Evolutionary conservation across 2,113 vertebrate genomes (phyloP).

Genomic region (Rhombomys opimus): DNA sequence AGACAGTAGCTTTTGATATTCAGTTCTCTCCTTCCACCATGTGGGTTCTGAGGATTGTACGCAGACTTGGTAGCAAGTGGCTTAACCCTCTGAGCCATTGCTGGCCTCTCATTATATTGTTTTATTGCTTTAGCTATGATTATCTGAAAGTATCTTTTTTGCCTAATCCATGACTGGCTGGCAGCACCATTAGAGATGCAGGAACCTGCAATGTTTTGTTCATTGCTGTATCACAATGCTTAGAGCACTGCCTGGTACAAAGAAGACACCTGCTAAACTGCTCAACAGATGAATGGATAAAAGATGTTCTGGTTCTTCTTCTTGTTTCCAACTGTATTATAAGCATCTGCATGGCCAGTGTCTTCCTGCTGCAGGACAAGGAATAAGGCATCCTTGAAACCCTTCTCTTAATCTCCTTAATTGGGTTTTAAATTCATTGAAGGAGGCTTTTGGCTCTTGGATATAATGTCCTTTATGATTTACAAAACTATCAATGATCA

Average conservation of each 20-base stretch:
- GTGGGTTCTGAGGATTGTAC: not conserved
- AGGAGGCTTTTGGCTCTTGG: not conserved
- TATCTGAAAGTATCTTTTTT: slow-evolving; percentile 11
- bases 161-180: not conserved
- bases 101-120: not conserved
- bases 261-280: not conserved
- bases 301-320: not conserved
- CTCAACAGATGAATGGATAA: not conserved
- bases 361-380: not conserved
- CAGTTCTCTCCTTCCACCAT: not conserved
- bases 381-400: not conserved
- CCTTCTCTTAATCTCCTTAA: not conserved
- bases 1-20: not conserved
- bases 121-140: not conserved
- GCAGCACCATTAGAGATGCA: not conserved
- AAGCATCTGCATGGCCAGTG: not conserved
- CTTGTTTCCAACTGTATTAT: not conserved
- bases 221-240: not conserved
- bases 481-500: not conserved
- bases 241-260: not conserved
- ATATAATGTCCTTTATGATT: not conserved
- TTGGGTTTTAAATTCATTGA: not conserved
- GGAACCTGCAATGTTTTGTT: not conserved
- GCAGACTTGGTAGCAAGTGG: not conserved
- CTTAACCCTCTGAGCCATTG: not conserved